phyloP scores from a whole-genome alignment of 1,140 invertebrate species.

The Hypothenemus hampei region DNA sequence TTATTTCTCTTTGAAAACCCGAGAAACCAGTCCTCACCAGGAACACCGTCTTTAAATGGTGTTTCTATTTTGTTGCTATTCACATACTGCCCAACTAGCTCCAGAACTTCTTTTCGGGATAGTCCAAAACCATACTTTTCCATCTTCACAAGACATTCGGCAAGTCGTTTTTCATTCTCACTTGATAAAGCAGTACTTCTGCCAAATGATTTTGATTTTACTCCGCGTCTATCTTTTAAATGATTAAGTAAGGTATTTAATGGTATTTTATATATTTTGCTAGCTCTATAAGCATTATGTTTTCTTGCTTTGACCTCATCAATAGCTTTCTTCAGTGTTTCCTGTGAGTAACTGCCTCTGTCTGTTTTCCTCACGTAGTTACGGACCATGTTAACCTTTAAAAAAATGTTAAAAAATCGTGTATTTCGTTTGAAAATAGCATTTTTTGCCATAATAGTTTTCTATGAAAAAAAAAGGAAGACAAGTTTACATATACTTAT shows the following conservation, averaged over 20 bases:
- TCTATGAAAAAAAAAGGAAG: no score
- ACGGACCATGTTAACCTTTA: slow-evolving; percentile 9
- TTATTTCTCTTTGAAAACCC: slow-evolving; percentile 39
- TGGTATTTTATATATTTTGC: slow-evolving; percentile 35
- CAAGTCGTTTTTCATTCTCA: slow-evolving; percentile 34
- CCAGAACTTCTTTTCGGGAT: slow-evolving; percentile 37
- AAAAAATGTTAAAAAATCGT: neutral
- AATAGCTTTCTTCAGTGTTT: slow-evolving; percentile 29
- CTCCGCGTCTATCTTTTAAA: slow-evolving; percentile 20
- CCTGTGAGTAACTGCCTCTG: slow-evolving; percentile 20
- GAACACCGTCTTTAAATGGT: slow-evolving; percentile 41
- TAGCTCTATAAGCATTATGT: no score
- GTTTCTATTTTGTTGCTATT: slow-evolving; percentile 37
- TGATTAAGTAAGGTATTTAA: slow-evolving; percentile 27
- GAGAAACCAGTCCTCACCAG: slow-evolving; percentile 43
- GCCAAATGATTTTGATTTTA: slow-evolving; percentile 29
- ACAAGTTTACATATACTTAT: neutral
- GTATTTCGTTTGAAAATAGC: neutral
- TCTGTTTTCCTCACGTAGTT: slow-evolving; percentile 14
- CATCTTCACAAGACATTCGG: slow-evolving; percentile 32
- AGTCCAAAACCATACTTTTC: slow-evolving; percentile 42
- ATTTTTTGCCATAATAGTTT: neutral
- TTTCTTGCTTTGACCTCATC: no score
- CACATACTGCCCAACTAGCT: slow-evolving; percentile 37
- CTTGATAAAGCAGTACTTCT: slow-evolving; percentile 31